Evolutionary conservation across 2,888 invertebrate genomes (phyloP), one percentile per base, ranked within the genome.

Genomic region (Synanthedon formicaeformis): DNA sequence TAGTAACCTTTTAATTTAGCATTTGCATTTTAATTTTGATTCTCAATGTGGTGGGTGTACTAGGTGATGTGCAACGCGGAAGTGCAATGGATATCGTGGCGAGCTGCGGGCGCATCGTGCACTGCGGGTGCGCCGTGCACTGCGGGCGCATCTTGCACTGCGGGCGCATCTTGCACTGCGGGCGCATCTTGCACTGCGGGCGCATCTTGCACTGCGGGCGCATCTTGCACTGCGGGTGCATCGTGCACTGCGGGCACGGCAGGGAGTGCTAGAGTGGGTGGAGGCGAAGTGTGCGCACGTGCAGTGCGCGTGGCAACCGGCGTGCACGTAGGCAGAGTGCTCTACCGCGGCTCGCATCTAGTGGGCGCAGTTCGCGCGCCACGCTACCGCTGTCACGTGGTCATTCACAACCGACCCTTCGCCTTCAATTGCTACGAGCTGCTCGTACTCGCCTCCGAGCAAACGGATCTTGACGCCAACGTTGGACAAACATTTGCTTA

Each of bases 351-450:
- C 57, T 63, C 71, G 34, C 77, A 76, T 55, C 64, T 78, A 14
- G 58, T 80, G 12, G 75, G 80, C 48, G 70, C 80, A 27, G 77
- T 80, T 18, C 63, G 60, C 53, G 65, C 78, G 41, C 83, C 84
- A 13, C 57, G 64, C 56, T 76, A 66, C 61, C 71, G 78, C 56
- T 85, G 85, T 59, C 78, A 83, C 60, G 78, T 86, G 50, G 66
- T 81, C 58, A 78, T 85, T 57, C 79, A 74, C 60, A 76, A 73
- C 10, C 64, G 82, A 0, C 79, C 81, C 1, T 80, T 82, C 61
- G 79, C 81, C n/a, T 85, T 85, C 64, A 81, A 76, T 62, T 80
- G 80, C 63, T 86, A 77, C 56, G 85, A 85, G 51, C 64, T 85
- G 1, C 66, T 86, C 4, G 74, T 83, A 2, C 62, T 80, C 13